phyloP scores from a whole-genome alignment of 2,113 vertebrate genomes.

The Cariama cristata region DNA sequence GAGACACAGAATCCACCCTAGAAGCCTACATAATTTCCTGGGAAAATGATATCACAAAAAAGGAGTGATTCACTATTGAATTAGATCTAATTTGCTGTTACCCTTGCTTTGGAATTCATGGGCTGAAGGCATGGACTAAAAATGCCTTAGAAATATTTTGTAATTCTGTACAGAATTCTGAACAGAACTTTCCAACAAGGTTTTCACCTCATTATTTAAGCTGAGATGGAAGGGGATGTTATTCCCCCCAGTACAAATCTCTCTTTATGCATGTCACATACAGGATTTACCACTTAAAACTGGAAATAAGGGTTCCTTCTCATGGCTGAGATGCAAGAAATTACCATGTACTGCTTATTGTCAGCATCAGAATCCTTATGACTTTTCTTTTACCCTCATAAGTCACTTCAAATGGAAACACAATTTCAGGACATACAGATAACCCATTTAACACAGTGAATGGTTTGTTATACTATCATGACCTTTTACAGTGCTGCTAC shows the following conservation, averaged over 20 bases:
- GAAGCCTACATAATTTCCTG: not conserved
- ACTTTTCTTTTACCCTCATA: not conserved
- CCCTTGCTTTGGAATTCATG: not conserved
- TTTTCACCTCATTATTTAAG: not conserved
- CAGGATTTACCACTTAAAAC: not conserved
- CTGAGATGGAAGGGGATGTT: not conserved
- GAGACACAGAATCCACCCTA: not conserved
- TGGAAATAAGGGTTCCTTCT: not conserved
- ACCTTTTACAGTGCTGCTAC: not conserved
- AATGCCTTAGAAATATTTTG: not conserved
- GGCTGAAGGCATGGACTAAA: not conserved
- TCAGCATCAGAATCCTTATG: not conserved
- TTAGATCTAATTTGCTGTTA: not conserved
- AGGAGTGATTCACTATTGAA: accelerated
- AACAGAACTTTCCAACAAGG: not conserved
- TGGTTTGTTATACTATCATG: not conserved
- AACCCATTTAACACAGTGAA: not conserved
- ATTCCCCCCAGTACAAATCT: not conserved
- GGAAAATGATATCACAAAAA: not conserved
- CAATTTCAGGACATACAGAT: not conserved
- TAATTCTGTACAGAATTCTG: not conserved
- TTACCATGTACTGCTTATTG: not conserved
- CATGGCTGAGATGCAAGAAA: not conserved
- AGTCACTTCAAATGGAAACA: not conserved
- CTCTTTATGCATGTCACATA: not conserved